Base-by-base conservation (phyloP, 2,888 invertebrate genomes). In the Pristionchus entomophagus region DNA sequence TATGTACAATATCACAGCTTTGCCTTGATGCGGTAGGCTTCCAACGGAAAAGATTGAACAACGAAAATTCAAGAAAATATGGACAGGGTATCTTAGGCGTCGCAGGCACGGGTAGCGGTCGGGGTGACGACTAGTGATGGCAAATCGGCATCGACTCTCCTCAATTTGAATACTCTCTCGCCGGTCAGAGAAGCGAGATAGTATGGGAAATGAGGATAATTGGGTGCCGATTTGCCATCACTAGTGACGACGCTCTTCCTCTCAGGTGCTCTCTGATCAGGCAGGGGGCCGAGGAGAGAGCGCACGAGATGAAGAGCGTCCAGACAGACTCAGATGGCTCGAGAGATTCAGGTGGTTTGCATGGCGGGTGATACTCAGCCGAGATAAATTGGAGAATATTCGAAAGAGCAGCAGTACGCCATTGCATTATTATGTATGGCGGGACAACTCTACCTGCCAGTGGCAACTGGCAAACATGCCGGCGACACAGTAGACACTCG, bases 1-100 rank as follows among this genome's bases (percentile, higher is more conserved):
- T 69, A 69, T 69, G 69, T 69, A 69, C 69, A 69, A 38, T 69
- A 69, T 69, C 69, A 69, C 69, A 69, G 69, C 69, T 35, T 69
- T 69, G 69, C 69, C 69, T 69, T 32, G 69, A 69, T 32, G 32
- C 32, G n/a, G 69, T 38, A 69, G 69, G 69, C 69, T 69, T 12
- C 69, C 69, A 69, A 69, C 69, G 69, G 38, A 12, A 65, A 65
- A 35, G 19, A 32, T 69, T 22, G 35, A 38, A 69, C 32, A 69
- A 69, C 38, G 38, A 69, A 38, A 69, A n/a, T 12, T 19, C 19
- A 2, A 38, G 17, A 38, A 69, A 8, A 69, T 10, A 19, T 5
- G 38, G 32, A 8, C 38, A 38, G n/a, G 69, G 69, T 69, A 69
- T 69, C 69, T 29, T 38, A 0, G 69, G 38, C 69, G 69, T 69